A percentile compares a stretch with the other conserved stretches of the same genome.
phyloP scores from a whole-genome alignment of 1,140 invertebrate genomes.

The Drosophila mauritiana region DNA sequence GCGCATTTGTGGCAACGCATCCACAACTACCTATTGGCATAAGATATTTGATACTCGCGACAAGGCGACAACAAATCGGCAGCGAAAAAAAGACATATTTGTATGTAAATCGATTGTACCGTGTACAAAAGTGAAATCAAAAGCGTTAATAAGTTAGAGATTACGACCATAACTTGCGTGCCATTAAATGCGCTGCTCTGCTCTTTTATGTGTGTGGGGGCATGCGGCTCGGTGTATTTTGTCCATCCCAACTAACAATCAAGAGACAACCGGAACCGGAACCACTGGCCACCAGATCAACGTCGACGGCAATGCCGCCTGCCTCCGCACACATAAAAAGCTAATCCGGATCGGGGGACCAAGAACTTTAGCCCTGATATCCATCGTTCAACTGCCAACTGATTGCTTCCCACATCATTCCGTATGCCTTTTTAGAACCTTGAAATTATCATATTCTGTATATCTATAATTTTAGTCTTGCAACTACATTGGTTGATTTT shows the following conservation, averaged over 20 bases:
- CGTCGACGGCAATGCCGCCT: slow-evolving; percentile 33
- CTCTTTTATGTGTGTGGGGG: slow-evolving; percentile 78
- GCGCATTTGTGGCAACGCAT: slow-evolving; percentile 63
- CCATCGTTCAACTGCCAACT: slow-evolving; percentile 84
- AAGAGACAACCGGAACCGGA: slow-evolving; percentile 41
- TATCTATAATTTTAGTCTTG: slow-evolving; percentile 38
- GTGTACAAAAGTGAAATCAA: slow-evolving; percentile 59
- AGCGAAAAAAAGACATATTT: slow-evolving; percentile 35
- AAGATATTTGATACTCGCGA: slow-evolving; percentile 42
- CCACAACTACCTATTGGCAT: slow-evolving; percentile 57
- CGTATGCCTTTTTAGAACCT: slow-evolving; percentile 84
- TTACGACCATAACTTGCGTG: slow-evolving; percentile 8
- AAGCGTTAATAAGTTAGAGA: slow-evolving; percentile 48
- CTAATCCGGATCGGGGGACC: slow-evolving; percentile 33
- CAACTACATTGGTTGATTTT: slow-evolving; percentile 32
- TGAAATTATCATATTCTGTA: slow-evolving; percentile 71
- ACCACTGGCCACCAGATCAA: slow-evolving; percentile 12
- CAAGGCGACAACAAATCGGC: slow-evolving; percentile 6
- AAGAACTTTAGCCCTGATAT: slow-evolving; percentile 55
- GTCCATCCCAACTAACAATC: slow-evolving; percentile 62
- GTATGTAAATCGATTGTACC: slow-evolving; percentile 42
- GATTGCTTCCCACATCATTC: slow-evolving; percentile 85
- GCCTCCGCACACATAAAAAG: slow-evolving; percentile 73
- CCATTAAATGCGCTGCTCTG: slow-evolving; percentile 71
- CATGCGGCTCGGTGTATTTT: slow-evolving; percentile 33